Evolutionary conservation across 2,113 vertebrate genomes (phyloP).

Genomic region (Fregetta grallaria): DNA sequence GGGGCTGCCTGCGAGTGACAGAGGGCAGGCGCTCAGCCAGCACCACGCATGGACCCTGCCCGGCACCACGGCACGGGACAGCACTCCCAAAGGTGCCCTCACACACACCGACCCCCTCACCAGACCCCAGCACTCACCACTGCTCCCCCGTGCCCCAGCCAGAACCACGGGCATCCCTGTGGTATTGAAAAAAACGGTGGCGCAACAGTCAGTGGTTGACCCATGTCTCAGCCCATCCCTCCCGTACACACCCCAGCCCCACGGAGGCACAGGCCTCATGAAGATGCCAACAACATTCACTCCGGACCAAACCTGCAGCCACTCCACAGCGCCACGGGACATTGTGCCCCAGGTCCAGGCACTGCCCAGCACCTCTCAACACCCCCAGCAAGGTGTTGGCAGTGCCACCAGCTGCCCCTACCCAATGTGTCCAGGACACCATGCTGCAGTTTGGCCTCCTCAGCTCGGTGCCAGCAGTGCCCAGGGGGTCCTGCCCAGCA

Average conservation of each 20-base stretch:
- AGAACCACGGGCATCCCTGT: too few relatives aligned
- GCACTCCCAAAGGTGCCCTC: too few relatives aligned
- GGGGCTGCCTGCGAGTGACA: conserved; percentile 62
- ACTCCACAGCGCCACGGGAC: not conserved
- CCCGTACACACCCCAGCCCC: rapidly evolving
- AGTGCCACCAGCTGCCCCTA: not conserved
- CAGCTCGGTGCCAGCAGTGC: not conserved
- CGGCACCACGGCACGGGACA: not conserved
- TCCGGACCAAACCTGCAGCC: not conserved
- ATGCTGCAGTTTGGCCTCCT: rapidly evolving
- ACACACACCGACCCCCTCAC: too few relatives aligned
- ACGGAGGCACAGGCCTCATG: too few relatives aligned
- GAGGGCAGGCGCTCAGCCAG: not conserved
- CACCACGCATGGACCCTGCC: not conserved
- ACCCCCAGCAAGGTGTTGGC: not conserved
- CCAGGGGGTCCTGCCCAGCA: not conserved
- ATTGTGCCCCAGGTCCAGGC: rapidly evolving
- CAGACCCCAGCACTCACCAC: not conserved
- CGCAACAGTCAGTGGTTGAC: not conserved
- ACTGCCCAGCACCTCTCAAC: not conserved
- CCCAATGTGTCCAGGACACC: not conserved
- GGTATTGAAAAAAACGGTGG: not conserved
- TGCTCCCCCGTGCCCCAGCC: not conserved
- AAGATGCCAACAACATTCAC: not conserved
- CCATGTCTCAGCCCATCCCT: not conserved